These are phyloP conservation scores for Heliconius sara DNA, from an alignment of 2,888 invertebrate genomes.

Conservation along the genomic window DNA sequence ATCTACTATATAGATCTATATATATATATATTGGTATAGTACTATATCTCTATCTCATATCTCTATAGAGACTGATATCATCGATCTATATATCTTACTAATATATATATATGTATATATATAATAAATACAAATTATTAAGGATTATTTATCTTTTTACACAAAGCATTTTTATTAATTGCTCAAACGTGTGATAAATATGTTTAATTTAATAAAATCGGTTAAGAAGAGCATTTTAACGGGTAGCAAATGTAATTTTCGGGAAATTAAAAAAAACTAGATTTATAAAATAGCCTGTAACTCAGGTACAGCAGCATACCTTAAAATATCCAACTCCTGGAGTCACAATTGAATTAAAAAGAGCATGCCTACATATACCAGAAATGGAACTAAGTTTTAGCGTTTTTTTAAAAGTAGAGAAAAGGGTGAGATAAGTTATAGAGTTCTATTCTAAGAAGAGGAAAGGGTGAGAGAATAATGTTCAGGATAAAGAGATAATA, in stretches of 20 bases:
- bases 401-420: slow-evolving; percentile 35
- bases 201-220: too few relatives aligned
- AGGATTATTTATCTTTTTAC: too few relatives aligned
- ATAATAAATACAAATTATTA: too few relatives aligned
- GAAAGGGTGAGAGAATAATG: slow-evolving; percentile 51
- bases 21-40: too few relatives aligned
- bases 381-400: slow-evolving; percentile 43
- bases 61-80: too few relatives aligned
- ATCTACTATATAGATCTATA: too few relatives aligned
- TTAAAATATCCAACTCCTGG: slow-evolving; percentile 24
- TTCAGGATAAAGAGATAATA: slow-evolving; percentile 51
- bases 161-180: too few relatives aligned
- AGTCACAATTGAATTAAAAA: slow-evolving; percentile 35
- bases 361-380: slow-evolving; percentile 22
- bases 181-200: too few relatives aligned
- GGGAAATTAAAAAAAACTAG: background rate
- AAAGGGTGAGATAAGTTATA: slow-evolving; percentile 45
- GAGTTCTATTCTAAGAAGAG: slow-evolving; percentile 27
- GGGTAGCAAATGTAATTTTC: background rate
- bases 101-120: too few relatives aligned
- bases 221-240: too few relatives aligned
- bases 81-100: too few relatives aligned
- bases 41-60: too few relatives aligned
- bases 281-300: slow-evolving; percentile 25
- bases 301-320: slow-evolving; percentile 9